Conservation (phyloP, 2,888 invertebrate species). For the Lamellibrachia columna region DNA sequence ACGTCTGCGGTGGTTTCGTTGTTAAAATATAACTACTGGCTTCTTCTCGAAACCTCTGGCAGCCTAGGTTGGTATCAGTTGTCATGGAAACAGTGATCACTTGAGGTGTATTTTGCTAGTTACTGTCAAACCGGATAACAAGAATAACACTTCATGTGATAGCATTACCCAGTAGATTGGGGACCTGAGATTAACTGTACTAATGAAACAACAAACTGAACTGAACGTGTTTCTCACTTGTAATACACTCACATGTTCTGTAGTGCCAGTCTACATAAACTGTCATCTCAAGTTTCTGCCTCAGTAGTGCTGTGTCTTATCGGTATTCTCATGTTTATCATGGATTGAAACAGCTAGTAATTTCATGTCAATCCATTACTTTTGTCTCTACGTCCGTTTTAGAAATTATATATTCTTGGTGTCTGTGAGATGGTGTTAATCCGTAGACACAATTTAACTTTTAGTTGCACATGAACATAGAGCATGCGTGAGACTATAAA, state of each 20-base stretch:
- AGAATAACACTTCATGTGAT: not conserved
- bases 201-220: not conserved
- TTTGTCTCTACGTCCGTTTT: not conserved
- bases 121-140: not conserved
- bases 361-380: not conserved
- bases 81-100: slow-evolving; percentile 11
- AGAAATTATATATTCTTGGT: not conserved
- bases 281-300: not conserved
- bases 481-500: too few species aligned
- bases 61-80: not conserved
- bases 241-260: not conserved
- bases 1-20: not conserved
- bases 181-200: not conserved
- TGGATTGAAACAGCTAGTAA: not conserved
- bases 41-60: not conserved
- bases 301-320: not conserved
- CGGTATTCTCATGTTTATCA: not conserved
- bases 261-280: not conserved
- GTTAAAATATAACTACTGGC: not conserved
- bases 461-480: not conserved
- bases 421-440: not conserved
- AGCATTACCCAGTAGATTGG: not conserved
- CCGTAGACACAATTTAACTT: not conserved
- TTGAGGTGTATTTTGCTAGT: not conserved
- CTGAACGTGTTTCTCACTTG: not conserved